Evolutionary conservation across 1,140 invertebrate genomes (phyloP).

Genomic region (Drosophila oshimai): DNA sequence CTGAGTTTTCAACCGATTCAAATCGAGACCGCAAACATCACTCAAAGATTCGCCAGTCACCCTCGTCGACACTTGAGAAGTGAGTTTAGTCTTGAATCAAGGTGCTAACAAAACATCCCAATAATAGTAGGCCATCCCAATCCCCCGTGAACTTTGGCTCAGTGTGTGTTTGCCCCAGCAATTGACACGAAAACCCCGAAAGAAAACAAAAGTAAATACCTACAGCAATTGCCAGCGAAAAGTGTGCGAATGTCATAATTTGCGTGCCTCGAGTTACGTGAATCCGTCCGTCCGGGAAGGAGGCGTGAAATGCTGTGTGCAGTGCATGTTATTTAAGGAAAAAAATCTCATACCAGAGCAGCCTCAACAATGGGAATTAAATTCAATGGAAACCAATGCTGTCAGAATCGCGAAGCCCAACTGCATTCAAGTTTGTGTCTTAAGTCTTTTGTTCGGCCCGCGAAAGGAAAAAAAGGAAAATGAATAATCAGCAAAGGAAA

Average conservation of each 20-base stretch:
- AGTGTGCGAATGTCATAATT: slow-evolving; percentile 65
- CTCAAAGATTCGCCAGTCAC: slow-evolving; percentile 12
- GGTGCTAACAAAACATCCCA: slow-evolving; percentile 19
- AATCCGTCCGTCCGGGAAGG: slow-evolving; percentile 28
- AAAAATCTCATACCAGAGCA: slow-evolving; percentile 2
- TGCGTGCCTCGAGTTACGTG: slow-evolving; percentile 51
- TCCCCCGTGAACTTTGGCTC: slow-evolving; percentile 22
- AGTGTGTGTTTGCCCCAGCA: slow-evolving; percentile 26
- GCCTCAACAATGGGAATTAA: slow-evolving; percentile 29
- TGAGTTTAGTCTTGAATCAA: slow-evolving; percentile 12
- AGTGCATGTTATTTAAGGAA: slow-evolving; percentile 12
- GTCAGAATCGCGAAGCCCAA: background rate
- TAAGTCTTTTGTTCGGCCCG: slow-evolving; percentile 61
- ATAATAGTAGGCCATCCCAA: slow-evolving; percentile 1
- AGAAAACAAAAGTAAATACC: slow-evolving; percentile 27
- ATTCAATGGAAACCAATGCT: slow-evolving; percentile 11
- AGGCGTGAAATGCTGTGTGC: slow-evolving; percentile 24
- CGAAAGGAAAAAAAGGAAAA: background rate
- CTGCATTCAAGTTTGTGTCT: slow-evolving; percentile 51
- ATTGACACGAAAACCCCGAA: slow-evolving; percentile 19
- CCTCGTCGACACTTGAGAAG: slow-evolving; percentile 25
- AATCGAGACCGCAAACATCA: slow-evolving; percentile 37
- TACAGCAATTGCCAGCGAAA: slow-evolving; percentile 24
- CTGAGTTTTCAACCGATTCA: slow-evolving; percentile 73
- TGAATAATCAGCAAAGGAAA: slow-evolving; percentile 10